Evolutionary conservation across 2,888 invertebrate genomes (phyloP).

Genomic region (Lysandra coridon): DNA sequence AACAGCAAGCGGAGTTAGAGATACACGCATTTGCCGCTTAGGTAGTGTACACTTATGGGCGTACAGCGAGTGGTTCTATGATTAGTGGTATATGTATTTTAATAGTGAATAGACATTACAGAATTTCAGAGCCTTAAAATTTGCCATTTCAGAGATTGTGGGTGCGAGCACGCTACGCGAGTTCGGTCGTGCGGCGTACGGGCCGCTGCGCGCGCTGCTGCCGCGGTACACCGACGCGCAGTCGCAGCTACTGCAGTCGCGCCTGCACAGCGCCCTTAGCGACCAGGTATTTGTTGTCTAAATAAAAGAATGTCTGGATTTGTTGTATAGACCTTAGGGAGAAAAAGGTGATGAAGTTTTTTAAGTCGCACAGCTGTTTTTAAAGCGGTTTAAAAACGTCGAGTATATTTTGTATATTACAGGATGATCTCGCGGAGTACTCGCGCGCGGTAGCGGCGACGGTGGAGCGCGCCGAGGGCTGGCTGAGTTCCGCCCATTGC

Average conservation of each 20-base stretch:
- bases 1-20: too few species aligned
- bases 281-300: conserved; percentile 52
- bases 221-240: conserved; percentile 62
- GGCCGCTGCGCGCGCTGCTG: conserved; percentile 61
- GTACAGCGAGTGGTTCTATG: too few species aligned
- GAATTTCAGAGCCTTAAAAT: neutral
- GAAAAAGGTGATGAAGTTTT: too few species aligned
- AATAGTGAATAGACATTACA: neutral
- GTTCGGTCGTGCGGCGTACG: conserved; percentile 63
- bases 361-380: too few species aligned
- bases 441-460: conserved; percentile 55
- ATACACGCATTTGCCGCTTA: too few species aligned
- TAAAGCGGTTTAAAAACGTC: too few species aligned
- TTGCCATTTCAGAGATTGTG: conserved; percentile 50
- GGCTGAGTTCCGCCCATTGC: conserved; percentile 51
- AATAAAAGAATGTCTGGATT: too few species aligned
- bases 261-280: conserved; percentile 54
- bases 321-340: too few species aligned
- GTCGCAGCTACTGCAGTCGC: conserved; percentile 51
- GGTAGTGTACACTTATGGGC: too few species aligned
- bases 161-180: conserved; percentile 50
- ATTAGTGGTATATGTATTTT: neutral
- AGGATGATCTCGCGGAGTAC: conserved; percentile 66
- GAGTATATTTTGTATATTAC: conserved; percentile 20
- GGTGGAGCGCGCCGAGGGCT: conserved; percentile 56